Percentiles rank a stretch among this genome's conserved stretches.
These are phyloP conservation scores for Sarotherodon lohbergeri DNA, from an alignment of 2,113 vertebrate species.

Conservation along the genomic window DNA sequence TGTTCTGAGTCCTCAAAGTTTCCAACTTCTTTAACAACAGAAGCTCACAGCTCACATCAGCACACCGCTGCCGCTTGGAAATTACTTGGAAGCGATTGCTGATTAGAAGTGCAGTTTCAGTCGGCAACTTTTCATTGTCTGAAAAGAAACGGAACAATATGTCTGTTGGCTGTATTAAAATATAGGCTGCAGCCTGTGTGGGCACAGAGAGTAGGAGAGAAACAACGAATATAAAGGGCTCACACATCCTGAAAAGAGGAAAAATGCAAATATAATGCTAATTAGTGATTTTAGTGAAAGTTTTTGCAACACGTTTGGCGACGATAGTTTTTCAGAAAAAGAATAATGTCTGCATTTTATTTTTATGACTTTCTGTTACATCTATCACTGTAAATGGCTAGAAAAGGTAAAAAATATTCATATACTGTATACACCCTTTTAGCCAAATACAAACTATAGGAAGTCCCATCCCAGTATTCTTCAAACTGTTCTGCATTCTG, in stretches of 20 bases:
- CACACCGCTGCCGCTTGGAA: neutral
- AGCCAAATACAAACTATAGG: neutral
- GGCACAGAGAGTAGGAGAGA: neutral
- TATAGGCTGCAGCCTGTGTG: neutral
- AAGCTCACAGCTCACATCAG: neutral
- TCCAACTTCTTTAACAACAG: neutral
- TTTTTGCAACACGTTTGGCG: neutral
- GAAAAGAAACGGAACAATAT: neutral
- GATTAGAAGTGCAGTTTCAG: neutral
- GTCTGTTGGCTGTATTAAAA: neutral
- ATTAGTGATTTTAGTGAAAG: neutral
- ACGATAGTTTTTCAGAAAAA: neutral
- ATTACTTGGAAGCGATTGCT: neutral
- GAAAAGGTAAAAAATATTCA: neutral
- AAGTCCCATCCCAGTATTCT: neutral
- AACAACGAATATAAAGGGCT: neutral
- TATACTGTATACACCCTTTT: neutral
- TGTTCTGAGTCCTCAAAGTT: neutral
- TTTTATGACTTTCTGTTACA: neutral
- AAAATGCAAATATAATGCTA: neutral
- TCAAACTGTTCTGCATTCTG: neutral
- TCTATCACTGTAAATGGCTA: neutral
- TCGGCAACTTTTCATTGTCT: neutral
- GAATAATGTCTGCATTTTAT: neutral
- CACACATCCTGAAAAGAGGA: neutral